phyloP scores from a whole-genome alignment of 1,140 invertebrate species.

The Aphelinus atriplicis region DNA sequence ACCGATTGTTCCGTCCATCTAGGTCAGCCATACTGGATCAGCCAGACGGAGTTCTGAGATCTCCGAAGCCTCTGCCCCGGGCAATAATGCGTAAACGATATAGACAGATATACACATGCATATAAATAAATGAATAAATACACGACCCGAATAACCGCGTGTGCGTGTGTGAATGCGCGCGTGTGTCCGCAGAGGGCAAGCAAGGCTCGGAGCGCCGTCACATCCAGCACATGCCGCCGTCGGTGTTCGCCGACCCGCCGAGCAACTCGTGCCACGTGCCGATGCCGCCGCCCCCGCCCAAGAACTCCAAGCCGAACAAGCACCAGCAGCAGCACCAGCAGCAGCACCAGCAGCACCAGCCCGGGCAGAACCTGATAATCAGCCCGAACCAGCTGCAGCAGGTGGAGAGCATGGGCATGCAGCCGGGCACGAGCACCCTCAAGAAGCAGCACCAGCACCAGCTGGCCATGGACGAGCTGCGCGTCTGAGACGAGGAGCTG shows the following conservation, averaged over 20 bases:
- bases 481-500: slow-evolving; percentile 71
- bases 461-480: slow-evolving; percentile 76
- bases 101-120: not conserved
- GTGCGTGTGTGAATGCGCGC: no score
- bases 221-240: slow-evolving; percentile 80
- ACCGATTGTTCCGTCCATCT: not conserved
- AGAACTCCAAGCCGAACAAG: slow-evolving; percentile 73
- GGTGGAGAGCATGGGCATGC: slow-evolving; percentile 67
- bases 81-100: not conserved
- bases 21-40: slow-evolving; percentile 35
- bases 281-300: slow-evolving; percentile 78
- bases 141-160: no score
- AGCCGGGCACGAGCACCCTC: slow-evolving; percentile 68
- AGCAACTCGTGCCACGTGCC: slow-evolving; percentile 74
- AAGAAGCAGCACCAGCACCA: slow-evolving; percentile 62
- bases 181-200: slow-evolving; percentile 17
- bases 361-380: slow-evolving; percentile 63
- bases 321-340: slow-evolving; percentile 47
- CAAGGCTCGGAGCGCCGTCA: slow-evolving; percentile 69
- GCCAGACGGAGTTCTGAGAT: slow-evolving; percentile 35
- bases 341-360: slow-evolving; percentile 46
- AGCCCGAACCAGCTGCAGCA: slow-evolving; percentile 70
- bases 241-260: slow-evolving; percentile 80
- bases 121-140: no score
- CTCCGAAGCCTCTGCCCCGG: not conserved